Percentiles rank a stretch among this genome's conserved stretches.
Conservation (phyloP, 2,113 vertebrate species). For the Triplophysa rosa region DNA sequence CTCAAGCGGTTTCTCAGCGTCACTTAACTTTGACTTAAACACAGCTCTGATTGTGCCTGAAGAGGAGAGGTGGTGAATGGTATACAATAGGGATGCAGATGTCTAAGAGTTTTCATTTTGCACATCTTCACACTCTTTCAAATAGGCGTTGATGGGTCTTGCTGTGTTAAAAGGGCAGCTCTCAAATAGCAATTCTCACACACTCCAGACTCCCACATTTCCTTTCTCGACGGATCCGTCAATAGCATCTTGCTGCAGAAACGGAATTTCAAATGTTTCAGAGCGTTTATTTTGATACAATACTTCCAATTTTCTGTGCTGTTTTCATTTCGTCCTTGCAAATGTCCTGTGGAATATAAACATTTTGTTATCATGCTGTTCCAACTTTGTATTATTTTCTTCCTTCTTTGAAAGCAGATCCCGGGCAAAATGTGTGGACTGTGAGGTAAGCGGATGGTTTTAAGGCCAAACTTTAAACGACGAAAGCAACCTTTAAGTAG, state of each 20-base stretch:
- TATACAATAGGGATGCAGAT: neutral
- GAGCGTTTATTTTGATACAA: conserved; percentile 12
- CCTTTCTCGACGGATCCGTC: neutral
- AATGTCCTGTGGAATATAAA: neutral
- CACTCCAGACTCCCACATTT: neutral
- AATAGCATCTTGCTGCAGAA: conserved; percentile 3
- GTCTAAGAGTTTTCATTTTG: conserved; percentile 16
- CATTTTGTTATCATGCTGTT: neutral
- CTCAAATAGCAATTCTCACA: neutral
- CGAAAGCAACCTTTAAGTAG: too few relatives aligned
- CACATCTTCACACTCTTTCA: conserved; percentile 8
- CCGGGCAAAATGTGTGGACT: too few relatives aligned
- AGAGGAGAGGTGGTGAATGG: conserved; percentile 6
- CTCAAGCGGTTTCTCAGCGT: neutral
- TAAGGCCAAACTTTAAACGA: too few relatives aligned
- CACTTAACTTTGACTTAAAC: neutral
- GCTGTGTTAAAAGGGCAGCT: conserved; percentile 11
- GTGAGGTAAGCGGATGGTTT: too few relatives aligned
- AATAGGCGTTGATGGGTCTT: conserved; percentile 8
- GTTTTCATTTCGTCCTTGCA: neutral
- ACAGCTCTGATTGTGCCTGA: neutral
- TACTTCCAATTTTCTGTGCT: neutral
- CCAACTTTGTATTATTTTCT: too few relatives aligned
- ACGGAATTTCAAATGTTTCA: conserved; percentile 16
- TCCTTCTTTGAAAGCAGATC: too few relatives aligned